A percentile compares a stretch with the other conserved stretches of the same genome.
phyloP scores from a whole-genome alignment of 2,888 invertebrate genomes.

The Sphaerophoria taeniata region DNA sequence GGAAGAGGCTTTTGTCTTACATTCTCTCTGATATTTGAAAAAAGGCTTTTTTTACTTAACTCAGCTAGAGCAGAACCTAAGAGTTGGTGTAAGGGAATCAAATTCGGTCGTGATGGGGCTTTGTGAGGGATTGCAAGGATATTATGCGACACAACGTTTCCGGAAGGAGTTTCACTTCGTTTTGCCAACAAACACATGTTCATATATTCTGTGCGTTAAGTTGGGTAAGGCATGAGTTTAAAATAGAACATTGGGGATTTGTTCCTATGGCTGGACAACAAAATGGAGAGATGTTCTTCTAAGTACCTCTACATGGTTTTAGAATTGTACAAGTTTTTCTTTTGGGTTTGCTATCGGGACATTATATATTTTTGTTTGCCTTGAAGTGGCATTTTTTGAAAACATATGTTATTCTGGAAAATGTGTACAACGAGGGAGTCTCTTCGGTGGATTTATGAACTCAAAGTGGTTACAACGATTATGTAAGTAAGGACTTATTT shows the following conservation, averaged over 20 bases:
- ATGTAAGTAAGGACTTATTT: neutral
- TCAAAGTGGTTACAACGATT: conserved; percentile 30
- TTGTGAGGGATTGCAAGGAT: conserved; percentile 53
- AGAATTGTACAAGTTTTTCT: neutral
- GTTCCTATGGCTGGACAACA: conserved; percentile 49
- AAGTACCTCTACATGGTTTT: neutral
- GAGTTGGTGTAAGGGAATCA: conserved; percentile 36
- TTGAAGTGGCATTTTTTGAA: conserved; percentile 3
- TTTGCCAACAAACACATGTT: neutral
- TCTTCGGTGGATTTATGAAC: conserved; percentile 31
- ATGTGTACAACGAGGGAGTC: conserved; percentile 8
- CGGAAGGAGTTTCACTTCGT: neutral
- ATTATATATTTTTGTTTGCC: neutral
- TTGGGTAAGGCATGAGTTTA: conserved; percentile 44
- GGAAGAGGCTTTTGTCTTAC: conserved; percentile 47
- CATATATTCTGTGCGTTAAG: neutral
- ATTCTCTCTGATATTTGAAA: neutral
- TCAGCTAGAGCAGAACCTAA: neutral
- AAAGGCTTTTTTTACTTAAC: conserved; percentile 52
- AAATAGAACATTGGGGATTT: conserved; percentile 42
- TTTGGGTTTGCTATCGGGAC: no score
- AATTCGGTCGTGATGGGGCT: conserved; percentile 57
- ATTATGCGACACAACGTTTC: conserved; percentile 7
- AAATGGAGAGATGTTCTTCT: conserved; percentile 20
- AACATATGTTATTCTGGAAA: conserved; percentile 8